Evolutionary conservation across 2,113 vertebrate genomes (phyloP).

Genomic region (Lathamus discolor): DNA sequence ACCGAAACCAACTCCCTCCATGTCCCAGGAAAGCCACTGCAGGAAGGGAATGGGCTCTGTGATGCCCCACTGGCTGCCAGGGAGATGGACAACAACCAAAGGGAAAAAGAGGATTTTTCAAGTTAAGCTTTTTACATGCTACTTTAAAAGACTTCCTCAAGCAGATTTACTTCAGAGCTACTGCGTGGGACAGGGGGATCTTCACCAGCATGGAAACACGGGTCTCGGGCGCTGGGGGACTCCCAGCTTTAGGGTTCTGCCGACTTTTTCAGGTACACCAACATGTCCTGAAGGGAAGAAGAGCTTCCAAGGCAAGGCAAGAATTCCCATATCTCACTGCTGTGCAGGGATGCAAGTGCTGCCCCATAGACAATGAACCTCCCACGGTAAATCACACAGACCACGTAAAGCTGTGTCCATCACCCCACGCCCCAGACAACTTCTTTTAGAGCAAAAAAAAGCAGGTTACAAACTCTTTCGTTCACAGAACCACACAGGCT

Average conservation of each 20-base stretch:
- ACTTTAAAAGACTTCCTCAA: neutral
- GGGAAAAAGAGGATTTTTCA: neutral
- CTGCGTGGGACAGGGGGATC: neutral
- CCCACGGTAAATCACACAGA: neutral
- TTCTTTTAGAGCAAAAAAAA: neutral
- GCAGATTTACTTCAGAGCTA: neutral
- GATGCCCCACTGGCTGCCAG: neutral
- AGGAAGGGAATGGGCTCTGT: neutral
- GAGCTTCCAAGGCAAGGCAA: neutral
- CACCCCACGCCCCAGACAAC: neutral
- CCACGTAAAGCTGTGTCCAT: neutral
- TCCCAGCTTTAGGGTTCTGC: neutral
- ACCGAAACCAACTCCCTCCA: accelerated
- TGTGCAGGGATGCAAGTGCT: neutral
- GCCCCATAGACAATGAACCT: neutral
- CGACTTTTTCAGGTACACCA: neutral
- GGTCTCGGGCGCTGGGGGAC: neutral
- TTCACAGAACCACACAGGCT: neutral
- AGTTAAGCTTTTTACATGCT: neutral
- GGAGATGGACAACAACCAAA: neutral
- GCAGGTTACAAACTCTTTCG: neutral
- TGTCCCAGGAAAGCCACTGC: accelerated
- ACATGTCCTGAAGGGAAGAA: neutral
- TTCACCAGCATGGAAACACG: neutral
- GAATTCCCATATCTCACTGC: neutral